Percentiles rank a stretch among this genome's conserved stretches.
phyloP scores from a whole-genome alignment of 1,140 invertebrate species.

The Zophobas morio region DNA sequence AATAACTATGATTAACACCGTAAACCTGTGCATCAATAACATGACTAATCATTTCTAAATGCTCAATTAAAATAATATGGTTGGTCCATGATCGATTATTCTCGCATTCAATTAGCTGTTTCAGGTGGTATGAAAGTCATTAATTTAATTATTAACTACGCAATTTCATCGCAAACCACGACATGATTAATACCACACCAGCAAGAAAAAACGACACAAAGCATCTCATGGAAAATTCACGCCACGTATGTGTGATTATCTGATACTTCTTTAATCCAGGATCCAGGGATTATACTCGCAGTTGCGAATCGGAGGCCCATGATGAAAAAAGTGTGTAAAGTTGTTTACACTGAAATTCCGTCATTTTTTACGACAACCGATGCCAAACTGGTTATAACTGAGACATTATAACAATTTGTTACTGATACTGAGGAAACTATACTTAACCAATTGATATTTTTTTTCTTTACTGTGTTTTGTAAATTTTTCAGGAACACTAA shows the following conservation, averaged over 20 bases:
- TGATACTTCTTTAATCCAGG: conserved; percentile 20
- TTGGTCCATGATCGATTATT: conserved; percentile 32
- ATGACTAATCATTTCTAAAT: conserved; percentile 38
- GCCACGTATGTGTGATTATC: conserved; percentile 22
- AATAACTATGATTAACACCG: conserved; percentile 29
- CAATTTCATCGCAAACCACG: conserved; percentile 23
- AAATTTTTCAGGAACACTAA: no score
- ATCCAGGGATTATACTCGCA: conserved; percentile 15
- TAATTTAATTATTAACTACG: conserved; percentile 37
- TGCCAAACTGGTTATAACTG: no score
- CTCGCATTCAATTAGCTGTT: conserved; percentile 17
- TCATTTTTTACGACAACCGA: no score
- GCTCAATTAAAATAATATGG: conserved; percentile 40
- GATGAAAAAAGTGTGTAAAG: not conserved
- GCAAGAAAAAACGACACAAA: conserved; percentile 17
- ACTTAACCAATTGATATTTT: no score
- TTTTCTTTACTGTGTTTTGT: no score
- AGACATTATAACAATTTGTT: no score
- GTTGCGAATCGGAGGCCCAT: not conserved
- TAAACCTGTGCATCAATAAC: conserved; percentile 27
- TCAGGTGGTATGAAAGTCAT: conserved; percentile 38
- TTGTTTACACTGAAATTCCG: no score
- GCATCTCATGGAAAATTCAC: conserved; percentile 7
- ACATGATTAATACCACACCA: conserved; percentile 19
- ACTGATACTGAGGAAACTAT: no score